Evolutionary conservation across 2,888 invertebrate genomes (phyloP).

Genomic region (Oscheius sp.): DNA sequence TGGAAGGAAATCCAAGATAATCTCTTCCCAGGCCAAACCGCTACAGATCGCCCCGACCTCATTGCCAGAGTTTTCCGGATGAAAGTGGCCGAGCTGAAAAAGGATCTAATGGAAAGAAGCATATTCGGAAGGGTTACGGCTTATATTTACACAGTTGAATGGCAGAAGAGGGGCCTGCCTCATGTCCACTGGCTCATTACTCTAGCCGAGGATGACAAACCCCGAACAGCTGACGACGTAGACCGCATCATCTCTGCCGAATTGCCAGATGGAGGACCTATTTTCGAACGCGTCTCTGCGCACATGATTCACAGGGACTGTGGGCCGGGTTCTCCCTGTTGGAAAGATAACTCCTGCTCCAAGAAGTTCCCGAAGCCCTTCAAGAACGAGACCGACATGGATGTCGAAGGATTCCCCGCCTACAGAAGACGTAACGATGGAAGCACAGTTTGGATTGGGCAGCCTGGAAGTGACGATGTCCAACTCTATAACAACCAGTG

Average conservation of each 20-base stretch:
- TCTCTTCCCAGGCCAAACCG: constrained; percentile 45
- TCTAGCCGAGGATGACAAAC: constrained; percentile 63
- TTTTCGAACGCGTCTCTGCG: constrained; percentile 41
- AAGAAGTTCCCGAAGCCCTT: constrained; percentile 73
- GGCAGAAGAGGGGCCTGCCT: constrained; percentile 71
- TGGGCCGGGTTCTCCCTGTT: constrained; percentile 70
- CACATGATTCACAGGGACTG: constrained; percentile 67
- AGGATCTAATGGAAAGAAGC: constrained; percentile 50
- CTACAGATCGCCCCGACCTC: constrained; percentile 66
- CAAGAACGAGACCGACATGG: constrained; percentile 62
- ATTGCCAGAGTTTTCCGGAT: constrained; percentile 62
- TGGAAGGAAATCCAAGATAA: constrained; percentile 68
- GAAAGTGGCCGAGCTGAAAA: constrained; percentile 55
- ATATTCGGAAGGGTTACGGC: constrained; percentile 58
- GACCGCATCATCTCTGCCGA: constrained; percentile 40
- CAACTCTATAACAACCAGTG: constrained; percentile 64
- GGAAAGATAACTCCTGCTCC: constrained; percentile 69
- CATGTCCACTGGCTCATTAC: constrained; percentile 64
- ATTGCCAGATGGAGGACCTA: constrained; percentile 48
- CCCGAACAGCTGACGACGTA: constrained; percentile 10
- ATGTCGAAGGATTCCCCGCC: constrained; percentile 73
- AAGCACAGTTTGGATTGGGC: constrained; percentile 17
- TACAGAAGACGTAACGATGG: constrained; percentile 70
- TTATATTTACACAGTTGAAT: constrained; percentile 64
- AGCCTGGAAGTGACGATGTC: neutral